phyloP scores from a whole-genome alignment of 1,140 invertebrate species.

The Dinoponera quadriceps region DNA sequence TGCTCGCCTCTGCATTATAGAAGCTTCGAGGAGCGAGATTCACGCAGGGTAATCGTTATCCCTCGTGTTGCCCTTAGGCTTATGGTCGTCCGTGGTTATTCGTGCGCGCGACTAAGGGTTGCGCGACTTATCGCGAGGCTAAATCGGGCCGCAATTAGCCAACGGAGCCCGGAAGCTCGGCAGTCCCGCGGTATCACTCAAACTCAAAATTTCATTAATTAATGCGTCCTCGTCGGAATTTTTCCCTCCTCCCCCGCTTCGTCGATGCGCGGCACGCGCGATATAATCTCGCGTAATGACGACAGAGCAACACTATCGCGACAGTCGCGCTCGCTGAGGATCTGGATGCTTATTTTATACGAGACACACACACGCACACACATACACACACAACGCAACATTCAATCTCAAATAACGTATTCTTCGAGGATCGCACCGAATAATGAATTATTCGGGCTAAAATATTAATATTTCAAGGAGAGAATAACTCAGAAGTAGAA shows the following conservation, averaged over 20 bases:
- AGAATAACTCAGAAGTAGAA: not conserved
- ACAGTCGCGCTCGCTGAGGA: not conserved
- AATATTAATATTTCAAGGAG: not conserved
- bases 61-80: conserved; percentile 33
- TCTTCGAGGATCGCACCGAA: not conserved
- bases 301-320: conserved; percentile 2
- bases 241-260: conserved; percentile 6
- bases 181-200: conserved; percentile 68
- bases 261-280: conserved; percentile 4
- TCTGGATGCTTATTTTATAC: not conserved
- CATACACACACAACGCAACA: not conserved
- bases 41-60: conserved; percentile 62
- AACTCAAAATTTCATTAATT: conserved; percentile 78
- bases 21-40: conserved; percentile 40
- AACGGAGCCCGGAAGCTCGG: conserved; percentile 58
- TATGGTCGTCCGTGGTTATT: conserved; percentile 61
- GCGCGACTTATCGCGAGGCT: conserved; percentile 70
- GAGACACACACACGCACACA: too few relatives aligned
- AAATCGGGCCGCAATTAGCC: conserved; percentile 76
- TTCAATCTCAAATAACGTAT: not conserved
- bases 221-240: conserved; percentile 62
- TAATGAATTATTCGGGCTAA: not conserved
- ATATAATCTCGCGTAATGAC: conserved; percentile 41
- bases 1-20: not conserved
- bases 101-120: conserved; percentile 62